Evolutionary conservation across 2,888 invertebrate genomes (phyloP).

Genomic region (Lasius fuliginosus): DNA sequence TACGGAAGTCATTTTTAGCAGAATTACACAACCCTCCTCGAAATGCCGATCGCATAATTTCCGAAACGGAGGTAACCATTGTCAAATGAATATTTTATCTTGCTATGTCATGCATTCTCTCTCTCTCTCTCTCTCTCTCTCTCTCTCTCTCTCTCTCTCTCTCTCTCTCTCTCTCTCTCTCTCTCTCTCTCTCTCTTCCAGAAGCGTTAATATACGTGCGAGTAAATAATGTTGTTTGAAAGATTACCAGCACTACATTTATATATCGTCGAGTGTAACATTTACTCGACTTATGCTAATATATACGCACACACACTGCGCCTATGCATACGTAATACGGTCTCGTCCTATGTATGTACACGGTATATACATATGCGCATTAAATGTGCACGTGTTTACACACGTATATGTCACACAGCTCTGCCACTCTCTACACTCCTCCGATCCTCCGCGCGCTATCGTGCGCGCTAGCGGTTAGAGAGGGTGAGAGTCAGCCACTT

Average conservation of each 20-base stretch:
- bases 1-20: slow-evolving; percentile 25
- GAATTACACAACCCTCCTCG: not conserved
- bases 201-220: not conserved
- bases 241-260: slow-evolving; percentile 19
- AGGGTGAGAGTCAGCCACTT: slow-evolving; percentile 49
- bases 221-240: slow-evolving; percentile 25
- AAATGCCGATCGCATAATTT: slow-evolving; percentile 1
- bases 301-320: not conserved
- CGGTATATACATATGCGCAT: not conserved
- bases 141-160: not conserved
- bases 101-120: not conserved
- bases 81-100: slow-evolving; percentile 41
- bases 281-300: slow-evolving; percentile 21
- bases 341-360: not conserved
- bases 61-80: not conserved
- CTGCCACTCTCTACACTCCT: slow-evolving; percentile 22
- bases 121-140: not conserved
- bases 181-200: not conserved
- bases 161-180: not conserved
- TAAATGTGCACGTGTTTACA: slow-evolving; percentile 41
- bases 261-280: not conserved
- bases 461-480: slow-evolving; percentile 35
- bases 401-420: slow-evolving; percentile 46
- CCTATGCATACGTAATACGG: not conserved
- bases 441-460: slow-evolving; percentile 47